These are phyloP conservation scores for Phocides pigmalion DNA, from an alignment of 1,140 invertebrate species.

Conservation along the genomic window DNA sequence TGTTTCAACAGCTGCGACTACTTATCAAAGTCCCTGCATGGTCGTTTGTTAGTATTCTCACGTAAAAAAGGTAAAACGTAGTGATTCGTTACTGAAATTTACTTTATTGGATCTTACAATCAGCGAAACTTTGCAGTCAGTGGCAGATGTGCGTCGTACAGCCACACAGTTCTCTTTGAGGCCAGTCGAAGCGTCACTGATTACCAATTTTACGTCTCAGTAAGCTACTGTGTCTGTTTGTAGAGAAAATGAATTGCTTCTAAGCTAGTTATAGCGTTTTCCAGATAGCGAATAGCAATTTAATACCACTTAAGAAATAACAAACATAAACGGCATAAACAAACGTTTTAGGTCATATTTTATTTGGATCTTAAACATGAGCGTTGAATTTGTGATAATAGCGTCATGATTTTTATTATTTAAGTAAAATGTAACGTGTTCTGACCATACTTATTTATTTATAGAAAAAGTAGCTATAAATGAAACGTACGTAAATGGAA, in stretches of 20 bases:
- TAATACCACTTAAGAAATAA: background rate
- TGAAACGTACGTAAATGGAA: too few relatives aligned
- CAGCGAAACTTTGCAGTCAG: conserved; percentile 25
- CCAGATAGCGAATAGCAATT: background rate
- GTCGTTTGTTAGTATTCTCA: too few relatives aligned
- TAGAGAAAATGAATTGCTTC: conserved; percentile 12
- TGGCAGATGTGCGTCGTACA: conserved; percentile 15
- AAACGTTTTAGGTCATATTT: too few relatives aligned
- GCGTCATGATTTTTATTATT: too few relatives aligned
- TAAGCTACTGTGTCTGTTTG: conserved; percentile 13
- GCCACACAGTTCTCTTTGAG: conserved; percentile 8
- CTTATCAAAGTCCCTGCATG: too few relatives aligned
- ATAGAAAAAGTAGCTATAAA: too few relatives aligned
- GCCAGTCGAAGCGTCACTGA: conserved; percentile 23
- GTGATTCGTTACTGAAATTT: conserved; percentile 22
- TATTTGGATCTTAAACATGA: too few relatives aligned
- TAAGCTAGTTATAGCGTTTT: background rate
- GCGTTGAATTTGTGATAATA: too few relatives aligned
- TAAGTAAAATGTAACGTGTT: too few relatives aligned
- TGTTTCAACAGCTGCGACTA: too few relatives aligned
- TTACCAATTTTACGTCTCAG: conserved; percentile 32
- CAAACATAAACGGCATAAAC: too few relatives aligned
- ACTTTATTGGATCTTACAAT: conserved; percentile 22
- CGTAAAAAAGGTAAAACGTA: conserved; percentile 1
- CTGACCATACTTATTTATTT: too few relatives aligned